phyloP scores from a whole-genome alignment of 2,797 vertebrate genomes.

The Fundulus diaphanus region DNA sequence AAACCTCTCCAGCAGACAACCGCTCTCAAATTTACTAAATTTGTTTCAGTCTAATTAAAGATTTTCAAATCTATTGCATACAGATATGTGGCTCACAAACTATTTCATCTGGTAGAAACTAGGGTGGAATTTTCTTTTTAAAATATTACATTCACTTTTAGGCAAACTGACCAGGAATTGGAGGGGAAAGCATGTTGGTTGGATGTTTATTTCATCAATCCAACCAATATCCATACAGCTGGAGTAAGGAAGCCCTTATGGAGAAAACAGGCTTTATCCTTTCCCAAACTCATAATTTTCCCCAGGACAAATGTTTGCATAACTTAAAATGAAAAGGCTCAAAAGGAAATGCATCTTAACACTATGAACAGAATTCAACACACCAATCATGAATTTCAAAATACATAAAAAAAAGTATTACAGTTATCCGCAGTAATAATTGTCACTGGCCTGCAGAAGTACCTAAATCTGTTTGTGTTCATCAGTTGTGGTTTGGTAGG shows the following conservation, averaged over 20 bases:
- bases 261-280: slow-evolving; percentile 66
- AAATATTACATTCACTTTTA: slow-evolving; percentile 38
- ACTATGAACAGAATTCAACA: slow-evolving; percentile 47
- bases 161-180: slow-evolving; percentile 56
- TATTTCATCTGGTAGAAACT: background rate
- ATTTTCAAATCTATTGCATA: background rate
- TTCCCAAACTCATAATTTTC: slow-evolving; percentile 57
- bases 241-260: slow-evolving; percentile 69
- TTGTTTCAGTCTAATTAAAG: background rate
- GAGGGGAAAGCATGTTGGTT: slow-evolving; percentile 60
- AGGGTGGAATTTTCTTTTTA: slow-evolving; percentile 44
- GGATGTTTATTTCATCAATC: slow-evolving; percentile 72
- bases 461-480: slow-evolving; percentile 52
- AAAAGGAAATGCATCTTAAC: slow-evolving; percentile 12
- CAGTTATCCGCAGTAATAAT: slow-evolving; percentile 35
- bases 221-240: slow-evolving; percentile 73
- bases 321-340: slow-evolving; percentile 59
- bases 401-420: slow-evolving; percentile 38
- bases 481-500: slow-evolving; percentile 54
- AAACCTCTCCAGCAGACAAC: background rate
- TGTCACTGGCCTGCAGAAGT: slow-evolving; percentile 44
- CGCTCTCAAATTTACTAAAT: background rate
- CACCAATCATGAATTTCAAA: slow-evolving; percentile 33
- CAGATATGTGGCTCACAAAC: background rate
- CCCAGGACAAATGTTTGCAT: slow-evolving; percentile 60